A percentile compares a stretch with the other conserved stretches of the same genome.
Evolutionary conservation across 2,888 invertebrate species (phyloP).

Genomic region (Euplexia lucipara): DNA sequence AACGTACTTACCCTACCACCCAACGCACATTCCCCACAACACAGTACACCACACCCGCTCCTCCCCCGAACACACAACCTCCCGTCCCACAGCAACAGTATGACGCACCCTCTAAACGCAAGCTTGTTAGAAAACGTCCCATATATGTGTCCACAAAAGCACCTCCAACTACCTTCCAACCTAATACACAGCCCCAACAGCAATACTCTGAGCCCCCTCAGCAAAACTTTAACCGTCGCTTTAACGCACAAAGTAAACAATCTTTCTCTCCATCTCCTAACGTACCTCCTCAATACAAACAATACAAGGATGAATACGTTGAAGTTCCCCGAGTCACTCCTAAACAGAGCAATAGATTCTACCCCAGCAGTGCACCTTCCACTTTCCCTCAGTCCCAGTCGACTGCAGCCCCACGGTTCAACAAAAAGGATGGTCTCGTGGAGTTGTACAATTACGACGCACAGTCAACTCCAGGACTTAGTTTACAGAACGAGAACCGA

Average conservation of each 20-base stretch:
- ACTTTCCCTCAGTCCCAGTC: conserved; percentile 77
- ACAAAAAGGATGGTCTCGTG: conserved; percentile 85
- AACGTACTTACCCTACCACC: conserved; percentile 73
- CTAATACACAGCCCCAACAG: conserved; percentile 72
- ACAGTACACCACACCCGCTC: conserved; percentile 67
- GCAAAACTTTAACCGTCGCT: conserved; percentile 73
- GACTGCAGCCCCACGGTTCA: conserved; percentile 74
- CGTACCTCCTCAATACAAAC: conserved; percentile 82
- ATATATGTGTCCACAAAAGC: conserved; percentile 77
- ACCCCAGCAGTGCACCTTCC: conserved; percentile 75
- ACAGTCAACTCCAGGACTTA: conserved; percentile 80
- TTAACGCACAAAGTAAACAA: conserved; percentile 71
- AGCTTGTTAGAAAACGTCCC: conserved; percentile 85
- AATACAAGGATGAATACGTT: conserved; percentile 86
- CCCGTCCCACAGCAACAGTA: conserved; percentile 73
- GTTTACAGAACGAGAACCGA: conserved; percentile 77
- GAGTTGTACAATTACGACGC: conserved; percentile 88
- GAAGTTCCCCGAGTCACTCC: conserved; percentile 87
- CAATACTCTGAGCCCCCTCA: conserved; percentile 72
- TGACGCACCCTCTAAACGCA: conserved; percentile 79
- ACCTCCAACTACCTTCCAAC: conserved; percentile 74
- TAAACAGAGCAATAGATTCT: conserved; percentile 77
- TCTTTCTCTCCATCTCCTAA: conserved; percentile 70
- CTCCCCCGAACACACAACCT: conserved; percentile 70
- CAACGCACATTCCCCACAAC: conserved; percentile 72